These are phyloP conservation scores for Hemaris fuciformis DNA, from an alignment of 2,888 invertebrate genomes.

Conservation along the genomic window DNA sequence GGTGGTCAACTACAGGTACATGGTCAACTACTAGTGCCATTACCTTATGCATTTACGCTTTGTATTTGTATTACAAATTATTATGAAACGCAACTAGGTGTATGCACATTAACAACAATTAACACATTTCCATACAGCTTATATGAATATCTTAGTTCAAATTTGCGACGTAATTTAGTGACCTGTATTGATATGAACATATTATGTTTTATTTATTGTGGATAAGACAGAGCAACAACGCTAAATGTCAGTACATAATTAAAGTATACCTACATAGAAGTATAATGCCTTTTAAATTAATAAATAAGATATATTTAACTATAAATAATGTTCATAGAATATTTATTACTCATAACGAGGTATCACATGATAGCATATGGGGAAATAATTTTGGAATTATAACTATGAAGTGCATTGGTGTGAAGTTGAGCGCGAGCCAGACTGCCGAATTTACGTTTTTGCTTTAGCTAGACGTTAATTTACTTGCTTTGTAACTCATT, in stretches of 20 bases:
- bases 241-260: not conserved
- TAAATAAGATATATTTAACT: not conserved
- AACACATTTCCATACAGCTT: not conserved
- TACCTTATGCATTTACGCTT: not conserved
- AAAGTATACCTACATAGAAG: not conserved
- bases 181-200: not conserved
- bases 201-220: not conserved
- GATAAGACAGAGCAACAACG: not conserved
- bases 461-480: too few relatives aligned
- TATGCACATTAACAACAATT: not conserved
- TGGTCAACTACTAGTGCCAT: too few relatives aligned
- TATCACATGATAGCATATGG: not conserved
- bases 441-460: too few relatives aligned
- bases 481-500: too few relatives aligned
- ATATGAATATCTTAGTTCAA: not conserved
- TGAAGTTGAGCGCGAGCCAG: not conserved
- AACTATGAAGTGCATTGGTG: not conserved
- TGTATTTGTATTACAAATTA: constrained; percentile 3
- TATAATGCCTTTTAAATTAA: not conserved
- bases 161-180: not conserved
- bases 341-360: not conserved
- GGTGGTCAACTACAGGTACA: too few relatives aligned
- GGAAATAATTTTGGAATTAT: not conserved
- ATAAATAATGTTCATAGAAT: not conserved
- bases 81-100: not conserved